phyloP scores from a whole-genome alignment of 2,888 invertebrate species.

The Slavum lentiscoides region DNA sequence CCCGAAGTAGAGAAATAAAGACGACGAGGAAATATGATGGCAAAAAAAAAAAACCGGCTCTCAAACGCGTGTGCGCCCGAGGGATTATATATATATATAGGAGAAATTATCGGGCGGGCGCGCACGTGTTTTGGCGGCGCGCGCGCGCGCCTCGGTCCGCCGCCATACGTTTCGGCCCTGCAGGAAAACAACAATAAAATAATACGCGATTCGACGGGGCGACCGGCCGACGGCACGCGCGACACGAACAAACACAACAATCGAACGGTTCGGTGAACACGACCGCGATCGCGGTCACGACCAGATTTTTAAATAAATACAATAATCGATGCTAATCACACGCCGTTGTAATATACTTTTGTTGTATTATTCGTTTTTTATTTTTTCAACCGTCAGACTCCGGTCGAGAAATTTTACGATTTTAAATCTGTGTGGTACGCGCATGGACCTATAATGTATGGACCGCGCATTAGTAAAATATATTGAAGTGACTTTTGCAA shows the following conservation, averaged over 20 bases:
- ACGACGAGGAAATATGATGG: no score
- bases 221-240: not conserved
- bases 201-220: not conserved
- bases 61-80: not conserved
- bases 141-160: not conserved
- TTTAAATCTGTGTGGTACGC: no score
- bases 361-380: no score
- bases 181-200: conserved; percentile 24
- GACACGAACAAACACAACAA: conserved; percentile 43
- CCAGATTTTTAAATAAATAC: not conserved
- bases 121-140: conserved; percentile 2
- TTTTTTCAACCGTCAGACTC: no score
- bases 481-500: no score
- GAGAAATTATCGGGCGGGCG: conserved; percentile 28
- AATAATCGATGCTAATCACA: conserved; percentile 2
- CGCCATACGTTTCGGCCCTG: conserved; percentile 22
- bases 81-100: not conserved
- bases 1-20: no score
- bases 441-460: no score
- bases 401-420: no score
- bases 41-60: no score
- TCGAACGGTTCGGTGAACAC: conserved; percentile 43
- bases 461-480: no score
- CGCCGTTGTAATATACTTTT: no score
- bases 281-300: not conserved